Conservation (phyloP, 2,113 vertebrate species). For the Rattus rattus region DNA sequence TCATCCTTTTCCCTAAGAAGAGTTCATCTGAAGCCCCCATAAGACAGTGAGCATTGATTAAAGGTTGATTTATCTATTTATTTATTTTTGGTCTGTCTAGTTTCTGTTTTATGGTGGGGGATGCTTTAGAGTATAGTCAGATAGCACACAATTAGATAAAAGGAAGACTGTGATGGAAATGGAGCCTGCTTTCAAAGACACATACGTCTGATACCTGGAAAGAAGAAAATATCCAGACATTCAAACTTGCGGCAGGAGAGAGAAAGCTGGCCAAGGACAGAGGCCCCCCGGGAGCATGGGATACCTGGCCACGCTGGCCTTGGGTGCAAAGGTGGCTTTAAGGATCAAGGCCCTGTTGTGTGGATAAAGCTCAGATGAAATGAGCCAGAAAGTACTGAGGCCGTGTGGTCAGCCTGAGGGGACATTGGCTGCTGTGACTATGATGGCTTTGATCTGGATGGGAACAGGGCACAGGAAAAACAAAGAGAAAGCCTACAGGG, state of each 20-base stretch:
- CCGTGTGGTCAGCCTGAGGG: accelerated
- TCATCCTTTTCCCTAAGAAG: not conserved
- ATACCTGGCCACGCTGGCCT: accelerated
- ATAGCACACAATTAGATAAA: constrained; percentile 60
- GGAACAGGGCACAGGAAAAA: not conserved
- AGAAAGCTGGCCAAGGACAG: not conserved
- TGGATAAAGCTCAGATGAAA: not conserved
- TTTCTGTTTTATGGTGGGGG: constrained; percentile 31
- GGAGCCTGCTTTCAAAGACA: constrained; percentile 2
- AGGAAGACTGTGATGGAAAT: not conserved
- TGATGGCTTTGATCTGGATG: not conserved
- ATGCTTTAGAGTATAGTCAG: not conserved
- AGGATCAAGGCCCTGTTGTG: not conserved
- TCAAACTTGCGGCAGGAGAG: not conserved
- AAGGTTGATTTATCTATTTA: not conserved
- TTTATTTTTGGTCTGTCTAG: not conserved
- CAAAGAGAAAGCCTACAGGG: not conserved
- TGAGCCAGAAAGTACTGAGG: not conserved
- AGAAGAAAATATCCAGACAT: not conserved
- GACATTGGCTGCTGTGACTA: not conserved
- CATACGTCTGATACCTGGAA: not conserved
- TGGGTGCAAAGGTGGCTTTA: not conserved
- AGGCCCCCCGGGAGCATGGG: not conserved
- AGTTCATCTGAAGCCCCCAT: constrained; percentile 1
- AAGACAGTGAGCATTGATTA: constrained; percentile 50